A percentile compares a stretch with the other conserved stretches of the same genome.
phyloP scores from a whole-genome alignment of 2,888 invertebrate genomes.

The Lepetodrilus schrolli region DNA sequence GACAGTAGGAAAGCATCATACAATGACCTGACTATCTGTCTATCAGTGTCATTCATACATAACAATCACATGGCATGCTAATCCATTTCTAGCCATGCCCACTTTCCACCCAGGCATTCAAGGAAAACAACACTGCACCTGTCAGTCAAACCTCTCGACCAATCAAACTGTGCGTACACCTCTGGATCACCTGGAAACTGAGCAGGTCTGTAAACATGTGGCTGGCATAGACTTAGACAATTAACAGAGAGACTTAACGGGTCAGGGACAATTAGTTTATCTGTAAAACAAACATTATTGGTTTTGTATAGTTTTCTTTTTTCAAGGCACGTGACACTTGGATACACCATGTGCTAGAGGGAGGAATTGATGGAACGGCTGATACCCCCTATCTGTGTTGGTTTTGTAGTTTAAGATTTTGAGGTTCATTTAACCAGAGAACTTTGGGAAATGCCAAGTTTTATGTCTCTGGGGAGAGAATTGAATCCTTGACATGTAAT shows the following conservation, averaged over 20 bases:
- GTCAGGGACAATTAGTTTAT: conserved; percentile 21
- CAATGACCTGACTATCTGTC: neutral
- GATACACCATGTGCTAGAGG: conserved; percentile 18
- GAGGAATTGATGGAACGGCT: neutral
- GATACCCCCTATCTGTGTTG: neutral
- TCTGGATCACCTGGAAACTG: neutral
- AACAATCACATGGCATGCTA: conserved; percentile 27
- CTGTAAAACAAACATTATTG: conserved; percentile 21
- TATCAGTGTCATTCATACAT: conserved; percentile 4
- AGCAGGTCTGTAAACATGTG: conserved; percentile 15
- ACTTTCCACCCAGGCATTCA: neutral
- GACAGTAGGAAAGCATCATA: neutral
- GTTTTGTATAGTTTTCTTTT: conserved; percentile 19
- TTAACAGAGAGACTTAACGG: neutral
- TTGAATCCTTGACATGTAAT: neutral
- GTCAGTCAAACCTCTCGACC: neutral
- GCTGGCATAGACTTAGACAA: neutral
- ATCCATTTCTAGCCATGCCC: conserved; percentile 4
- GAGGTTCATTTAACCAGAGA: neutral
- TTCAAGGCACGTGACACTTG: conserved; percentile 8
- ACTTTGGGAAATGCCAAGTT: neutral
- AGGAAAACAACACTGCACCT: conserved; percentile 16
- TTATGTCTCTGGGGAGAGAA: neutral
- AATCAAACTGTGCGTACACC: neutral
- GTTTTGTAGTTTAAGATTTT: conserved; percentile 12